A percentile compares a stretch with the other conserved stretches of the same genome.
Conservation (phyloP, 2,797 vertebrate genomes). For the Galagoides demidoff region DNA sequence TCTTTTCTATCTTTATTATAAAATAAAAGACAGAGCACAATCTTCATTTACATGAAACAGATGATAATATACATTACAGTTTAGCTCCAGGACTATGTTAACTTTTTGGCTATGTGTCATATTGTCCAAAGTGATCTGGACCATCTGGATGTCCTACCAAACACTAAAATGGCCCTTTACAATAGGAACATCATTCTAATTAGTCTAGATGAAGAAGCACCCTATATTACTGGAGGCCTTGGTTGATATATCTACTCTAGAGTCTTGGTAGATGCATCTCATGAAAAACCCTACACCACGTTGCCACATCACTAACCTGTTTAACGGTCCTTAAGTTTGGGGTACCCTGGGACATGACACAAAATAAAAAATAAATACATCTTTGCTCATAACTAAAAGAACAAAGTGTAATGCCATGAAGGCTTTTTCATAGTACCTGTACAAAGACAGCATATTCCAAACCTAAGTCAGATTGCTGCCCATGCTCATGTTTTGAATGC, state of each 20-base stretch:
- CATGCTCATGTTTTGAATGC: not conserved
- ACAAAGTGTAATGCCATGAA: not conserved
- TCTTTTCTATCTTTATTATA: not conserved
- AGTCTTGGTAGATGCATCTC: accelerated
- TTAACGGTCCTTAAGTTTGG: not conserved
- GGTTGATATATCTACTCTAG: not conserved
- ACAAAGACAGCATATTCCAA: not conserved
- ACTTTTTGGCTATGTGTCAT: not conserved
- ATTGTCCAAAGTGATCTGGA: not conserved
- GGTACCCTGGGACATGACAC: not conserved
- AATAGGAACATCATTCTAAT: not conserved
- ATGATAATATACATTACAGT: not conserved
- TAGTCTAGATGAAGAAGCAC: not conserved
- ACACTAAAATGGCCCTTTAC: not conserved
- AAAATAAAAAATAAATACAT: not conserved
- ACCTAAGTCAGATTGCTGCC: not conserved
- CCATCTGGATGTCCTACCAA: not conserved
- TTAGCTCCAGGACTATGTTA: not conserved
- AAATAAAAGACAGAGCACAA: not conserved
- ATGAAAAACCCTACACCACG: not conserved
- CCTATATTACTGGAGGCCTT: not conserved
- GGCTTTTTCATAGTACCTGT: not conserved
- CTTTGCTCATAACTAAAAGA: not conserved
- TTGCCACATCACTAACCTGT: not conserved
- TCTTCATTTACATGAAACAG: not conserved